Conservation (phyloP, 2,888 invertebrate genomes). For the Caenorhabditis macrosperma region DNA sequence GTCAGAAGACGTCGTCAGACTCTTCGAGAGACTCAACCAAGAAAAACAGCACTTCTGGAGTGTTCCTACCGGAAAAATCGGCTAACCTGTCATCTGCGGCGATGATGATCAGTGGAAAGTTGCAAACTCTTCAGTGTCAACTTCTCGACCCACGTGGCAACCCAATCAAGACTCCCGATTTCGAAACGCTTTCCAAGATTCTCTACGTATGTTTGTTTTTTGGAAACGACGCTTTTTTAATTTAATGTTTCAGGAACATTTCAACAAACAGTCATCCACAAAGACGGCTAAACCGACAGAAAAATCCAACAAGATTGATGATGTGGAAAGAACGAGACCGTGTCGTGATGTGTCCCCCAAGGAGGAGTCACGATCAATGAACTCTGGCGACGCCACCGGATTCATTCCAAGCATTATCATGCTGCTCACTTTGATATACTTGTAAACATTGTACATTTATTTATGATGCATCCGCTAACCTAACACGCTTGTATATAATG, state of each 20-base stretch:
- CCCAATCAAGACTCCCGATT: slow-evolving; percentile 32
- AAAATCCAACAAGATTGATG: background rate
- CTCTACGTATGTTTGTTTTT: background rate
- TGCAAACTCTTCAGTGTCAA: slow-evolving; percentile 49
- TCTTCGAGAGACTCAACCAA: background rate
- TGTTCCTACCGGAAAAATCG: slow-evolving; percentile 12
- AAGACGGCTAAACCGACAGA: slow-evolving; percentile 5
- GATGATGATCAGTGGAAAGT: slow-evolving; percentile 23
- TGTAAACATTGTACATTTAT: background rate
- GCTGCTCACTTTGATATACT: background rate
- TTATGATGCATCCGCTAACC: too few species aligned
- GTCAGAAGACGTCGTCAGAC: slow-evolving; percentile 4
- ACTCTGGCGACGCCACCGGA: background rate
- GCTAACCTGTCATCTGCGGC: slow-evolving; percentile 34
- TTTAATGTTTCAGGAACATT: slow-evolving; percentile 27
- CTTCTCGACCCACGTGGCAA: slow-evolving; percentile 34
- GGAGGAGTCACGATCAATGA: slow-evolving; percentile 6
- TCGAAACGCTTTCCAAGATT: slow-evolving; percentile 34
- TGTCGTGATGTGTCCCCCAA: background rate
- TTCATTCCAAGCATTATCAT: background rate
- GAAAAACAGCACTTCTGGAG: background rate
- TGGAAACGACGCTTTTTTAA: background rate
- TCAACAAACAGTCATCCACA: background rate
- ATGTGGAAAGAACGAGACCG: background rate
- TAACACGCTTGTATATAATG: background rate